Percentiles rank a stretch among this genome's conserved stretches.
phyloP scores from a whole-genome alignment of 2,888 invertebrate genomes.

The Hirtodrosophila alboralis region DNA sequence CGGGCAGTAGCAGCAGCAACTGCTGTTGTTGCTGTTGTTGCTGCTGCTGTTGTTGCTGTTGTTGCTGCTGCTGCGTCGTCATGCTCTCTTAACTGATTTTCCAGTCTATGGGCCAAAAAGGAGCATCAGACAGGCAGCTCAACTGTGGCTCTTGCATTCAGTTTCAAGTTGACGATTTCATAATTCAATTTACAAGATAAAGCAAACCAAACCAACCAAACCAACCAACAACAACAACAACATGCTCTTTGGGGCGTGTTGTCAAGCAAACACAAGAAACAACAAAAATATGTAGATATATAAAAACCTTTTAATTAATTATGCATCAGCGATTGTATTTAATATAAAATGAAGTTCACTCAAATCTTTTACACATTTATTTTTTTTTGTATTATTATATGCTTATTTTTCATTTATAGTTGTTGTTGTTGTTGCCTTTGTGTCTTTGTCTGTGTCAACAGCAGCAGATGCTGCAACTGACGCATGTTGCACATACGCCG shows the following conservation, averaged over 20 bases:
- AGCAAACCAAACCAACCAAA: conserved; percentile 53
- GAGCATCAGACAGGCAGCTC: conserved; percentile 62
- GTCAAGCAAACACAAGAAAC: conserved; percentile 45
- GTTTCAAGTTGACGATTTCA: conserved; percentile 82
- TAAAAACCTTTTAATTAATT: conserved; percentile 74
- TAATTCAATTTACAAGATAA: conserved; percentile 83
- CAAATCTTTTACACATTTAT: conserved; percentile 55
- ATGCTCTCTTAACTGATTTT: conserved; percentile 78
- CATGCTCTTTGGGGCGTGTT: conserved; percentile 71
- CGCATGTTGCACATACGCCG: conserved; percentile 55
- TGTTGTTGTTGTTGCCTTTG: conserved; percentile 11
- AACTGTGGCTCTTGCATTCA: conserved; percentile 64
- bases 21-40: conserved; percentile 36
- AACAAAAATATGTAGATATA: conserved; percentile 27
- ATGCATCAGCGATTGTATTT: conserved; percentile 81
- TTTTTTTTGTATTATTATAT: conserved; percentile 34
- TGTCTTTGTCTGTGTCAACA: background rate
- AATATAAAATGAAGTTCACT: conserved; percentile 68
- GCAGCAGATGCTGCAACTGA: conserved; percentile 15
- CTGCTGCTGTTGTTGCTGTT: conserved; percentile 16
- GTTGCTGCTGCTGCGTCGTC: conserved; percentile 59
- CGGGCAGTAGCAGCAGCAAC: conserved; percentile 58
- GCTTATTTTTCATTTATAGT: conserved; percentile 24
- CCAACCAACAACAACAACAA: conserved; percentile 36
- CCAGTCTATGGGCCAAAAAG: conserved; percentile 74